Percentiles rank a stretch among this genome's conserved stretches.
These are phyloP conservation scores for Taenioides sp. DNA, from an alignment of 2,797 vertebrate species.

Conservation along the genomic window DNA sequence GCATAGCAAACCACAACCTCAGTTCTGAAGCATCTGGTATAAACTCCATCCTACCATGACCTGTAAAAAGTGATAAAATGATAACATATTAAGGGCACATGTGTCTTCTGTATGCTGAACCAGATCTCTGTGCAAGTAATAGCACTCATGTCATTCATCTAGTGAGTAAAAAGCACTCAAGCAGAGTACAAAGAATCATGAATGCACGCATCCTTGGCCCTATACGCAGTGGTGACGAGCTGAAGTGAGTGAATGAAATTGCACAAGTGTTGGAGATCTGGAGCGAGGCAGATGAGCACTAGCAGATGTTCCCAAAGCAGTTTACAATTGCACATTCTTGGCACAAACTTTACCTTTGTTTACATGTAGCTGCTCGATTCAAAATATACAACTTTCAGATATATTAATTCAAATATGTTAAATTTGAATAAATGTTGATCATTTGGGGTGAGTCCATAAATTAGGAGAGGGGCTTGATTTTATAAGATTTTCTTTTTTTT, in stretches of 20 bases:
- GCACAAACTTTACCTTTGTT: conserved; percentile 35
- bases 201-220: conserved; percentile 47
- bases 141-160: conserved; percentile 33
- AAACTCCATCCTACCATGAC: neutral
- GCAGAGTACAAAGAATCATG: conserved; percentile 45
- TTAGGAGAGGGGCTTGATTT: conserved; percentile 6
- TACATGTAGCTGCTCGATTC: conserved; percentile 25
- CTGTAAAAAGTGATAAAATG: neutral
- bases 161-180: conserved; percentile 39
- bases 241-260: conserved; percentile 55
- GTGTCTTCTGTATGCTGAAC: conserved; percentile 7
- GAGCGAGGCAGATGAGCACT: conserved; percentile 66
- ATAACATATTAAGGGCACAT: conserved; percentile 15
- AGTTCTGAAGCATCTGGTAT: conserved; percentile 2
- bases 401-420: neutral
- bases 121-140: conserved; percentile 15
- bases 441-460: neutral
- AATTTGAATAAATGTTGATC: neutral
- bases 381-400: conserved; percentile 17
- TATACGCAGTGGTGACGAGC: conserved; percentile 40
- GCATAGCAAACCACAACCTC: neutral
- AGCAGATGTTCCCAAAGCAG: conserved; percentile 68
- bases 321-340: conserved; percentile 44
- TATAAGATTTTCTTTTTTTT: conserved; percentile 25
- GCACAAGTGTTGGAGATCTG: conserved; percentile 56